Evolutionary conservation across 1,140 invertebrate species (phyloP).

Genomic region (Sitobion miscanthi): DNA sequence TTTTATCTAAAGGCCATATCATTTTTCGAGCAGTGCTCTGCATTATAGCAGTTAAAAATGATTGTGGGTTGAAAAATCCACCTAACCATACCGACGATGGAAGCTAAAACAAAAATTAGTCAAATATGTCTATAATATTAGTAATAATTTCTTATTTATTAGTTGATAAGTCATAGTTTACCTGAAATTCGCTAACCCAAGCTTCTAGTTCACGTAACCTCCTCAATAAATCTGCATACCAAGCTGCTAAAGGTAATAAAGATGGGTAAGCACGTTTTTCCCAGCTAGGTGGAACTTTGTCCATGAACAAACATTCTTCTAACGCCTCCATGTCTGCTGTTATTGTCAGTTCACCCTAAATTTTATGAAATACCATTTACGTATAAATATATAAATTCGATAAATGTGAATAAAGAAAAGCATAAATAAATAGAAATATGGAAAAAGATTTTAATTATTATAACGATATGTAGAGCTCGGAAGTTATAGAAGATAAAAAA

Average conservation of each 20-base stretch:
- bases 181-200: slow-evolving; percentile 80
- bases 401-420: not conserved
- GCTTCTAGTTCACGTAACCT: slow-evolving; percentile 79
- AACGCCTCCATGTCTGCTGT: slow-evolving; percentile 90
- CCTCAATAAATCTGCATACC: slow-evolving; percentile 87
- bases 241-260: slow-evolving; percentile 79
- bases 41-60: slow-evolving; percentile 96
- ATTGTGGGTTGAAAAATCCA: slow-evolving; percentile 96
- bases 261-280: slow-evolving; percentile 87
- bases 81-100: slow-evolving; percentile 89
- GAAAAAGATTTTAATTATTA: not conserved
- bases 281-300: slow-evolving; percentile 85
- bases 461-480: too few relatives aligned
- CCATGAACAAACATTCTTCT: slow-evolving; percentile 83
- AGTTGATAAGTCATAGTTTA: slow-evolving; percentile 60
- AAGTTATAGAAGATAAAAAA: too few relatives aligned
- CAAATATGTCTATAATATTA: not conserved
- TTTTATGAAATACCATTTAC: not conserved
- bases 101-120: slow-evolving; percentile 64
- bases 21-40: slow-evolving; percentile 94
- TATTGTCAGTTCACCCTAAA: slow-evolving; percentile 88
- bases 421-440: not conserved
- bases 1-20: slow-evolving; percentile 94
- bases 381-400: not conserved
- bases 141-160: not conserved